These are phyloP conservation scores for Nasonia longicornis DNA, from an alignment of 1,140 invertebrate species.

Conservation along the genomic window DNA sequence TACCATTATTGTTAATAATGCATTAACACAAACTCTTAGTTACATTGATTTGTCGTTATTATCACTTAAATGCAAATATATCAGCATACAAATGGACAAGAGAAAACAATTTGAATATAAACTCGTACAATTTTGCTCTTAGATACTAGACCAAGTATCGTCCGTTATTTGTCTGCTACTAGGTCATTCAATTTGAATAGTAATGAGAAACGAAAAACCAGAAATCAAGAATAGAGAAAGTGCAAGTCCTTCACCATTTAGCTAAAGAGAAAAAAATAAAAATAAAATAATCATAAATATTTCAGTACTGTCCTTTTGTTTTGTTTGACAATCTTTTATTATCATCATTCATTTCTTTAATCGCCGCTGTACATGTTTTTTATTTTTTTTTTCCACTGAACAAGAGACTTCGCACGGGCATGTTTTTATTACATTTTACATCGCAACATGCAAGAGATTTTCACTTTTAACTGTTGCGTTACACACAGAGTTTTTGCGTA, in stretches of 20 bases:
- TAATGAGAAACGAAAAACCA: background rate
- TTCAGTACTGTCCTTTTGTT: constrained; percentile 40
- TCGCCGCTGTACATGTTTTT: constrained; percentile 47
- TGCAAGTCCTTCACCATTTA: constrained; percentile 5
- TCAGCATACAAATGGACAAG: constrained; percentile 19
- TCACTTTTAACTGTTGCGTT: background rate
- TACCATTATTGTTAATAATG: constrained; percentile 20
- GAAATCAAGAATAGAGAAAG: constrained; percentile 10
- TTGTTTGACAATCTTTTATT: constrained; percentile 46
- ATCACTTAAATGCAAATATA: constrained; percentile 34
- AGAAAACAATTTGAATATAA: constrained; percentile 9
- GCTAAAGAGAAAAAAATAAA: background rate
- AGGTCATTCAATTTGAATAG: background rate
- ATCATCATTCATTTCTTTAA: constrained; percentile 42
- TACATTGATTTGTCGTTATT: constrained; percentile 25
- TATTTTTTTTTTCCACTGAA: constrained; percentile 36
- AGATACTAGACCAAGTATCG: background rate
- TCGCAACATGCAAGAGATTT: constrained; percentile 32
- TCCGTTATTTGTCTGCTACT: constrained; percentile 18
- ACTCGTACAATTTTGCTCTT: background rate
- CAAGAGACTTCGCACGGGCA: constrained; percentile 40
- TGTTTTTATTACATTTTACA: constrained; percentile 35
- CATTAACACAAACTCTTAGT: constrained; percentile 17
- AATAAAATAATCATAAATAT: constrained; percentile 39
- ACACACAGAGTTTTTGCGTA: background rate